phyloP scores from a whole-genome alignment of 1,140 invertebrate genomes.

The Euborellia annulipes region DNA sequence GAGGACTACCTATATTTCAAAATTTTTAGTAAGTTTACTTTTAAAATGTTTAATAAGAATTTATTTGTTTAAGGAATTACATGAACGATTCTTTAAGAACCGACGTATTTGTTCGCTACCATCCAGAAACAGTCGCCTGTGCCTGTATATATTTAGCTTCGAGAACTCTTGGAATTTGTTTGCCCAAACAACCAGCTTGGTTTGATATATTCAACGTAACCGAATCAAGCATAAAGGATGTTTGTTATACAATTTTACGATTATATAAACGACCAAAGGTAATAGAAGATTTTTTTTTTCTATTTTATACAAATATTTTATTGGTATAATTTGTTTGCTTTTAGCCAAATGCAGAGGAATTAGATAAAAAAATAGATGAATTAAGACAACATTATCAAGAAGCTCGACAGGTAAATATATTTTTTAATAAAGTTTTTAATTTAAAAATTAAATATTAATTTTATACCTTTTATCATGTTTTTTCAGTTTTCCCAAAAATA shows the following conservation, averaged over 20 bases:
- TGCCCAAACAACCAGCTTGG: slow-evolving; percentile 82
- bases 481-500: no score
- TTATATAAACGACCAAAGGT: slow-evolving; percentile 72
- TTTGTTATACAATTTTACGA: slow-evolving; percentile 66
- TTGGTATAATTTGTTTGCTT: slow-evolving; percentile 17
- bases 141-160: slow-evolving; percentile 95
- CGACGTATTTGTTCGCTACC: slow-evolving; percentile 90
- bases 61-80: slow-evolving; percentile 57
- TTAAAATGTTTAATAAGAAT: neutral
- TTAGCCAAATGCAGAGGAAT: slow-evolving; percentile 50
- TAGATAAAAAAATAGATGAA: slow-evolving; percentile 61
- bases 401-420: slow-evolving; percentile 30
- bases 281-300: slow-evolving; percentile 17
- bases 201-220: slow-evolving; percentile 69
- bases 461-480: no score
- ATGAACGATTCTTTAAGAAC: slow-evolving; percentile 98
- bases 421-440: no score
- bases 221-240: slow-evolving; percentile 69
- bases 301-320: neutral
- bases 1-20: no score
- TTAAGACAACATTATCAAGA: slow-evolving; percentile 58
- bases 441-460: no score
- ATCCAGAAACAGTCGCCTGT: slow-evolving; percentile 95
- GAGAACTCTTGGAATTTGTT: slow-evolving; percentile 62
- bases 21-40: no score